Conservation (phyloP, 1,140 invertebrate species). For the Cecropterus lyciades region DNA sequence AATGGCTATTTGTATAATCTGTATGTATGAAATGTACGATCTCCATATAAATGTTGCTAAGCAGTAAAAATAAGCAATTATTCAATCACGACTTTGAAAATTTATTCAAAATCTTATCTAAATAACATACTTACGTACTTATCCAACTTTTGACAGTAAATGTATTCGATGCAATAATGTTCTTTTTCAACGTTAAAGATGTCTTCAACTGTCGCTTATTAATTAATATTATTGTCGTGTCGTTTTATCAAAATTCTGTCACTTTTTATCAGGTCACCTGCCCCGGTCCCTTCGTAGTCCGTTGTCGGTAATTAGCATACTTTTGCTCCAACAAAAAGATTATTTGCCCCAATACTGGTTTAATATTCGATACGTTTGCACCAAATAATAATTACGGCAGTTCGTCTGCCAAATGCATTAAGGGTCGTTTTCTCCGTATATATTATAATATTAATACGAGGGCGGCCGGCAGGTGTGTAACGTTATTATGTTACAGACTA, state of each 20-base stretch:
- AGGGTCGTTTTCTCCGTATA: slow-evolving; percentile 65
- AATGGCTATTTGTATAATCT: too few relatives aligned
- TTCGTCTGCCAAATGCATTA: slow-evolving; percentile 62
- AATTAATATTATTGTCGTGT: slow-evolving; percentile 44
- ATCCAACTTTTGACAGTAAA: slow-evolving; percentile 24
- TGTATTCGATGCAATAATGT: slow-evolving; percentile 17
- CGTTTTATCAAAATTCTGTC: slow-evolving; percentile 63
- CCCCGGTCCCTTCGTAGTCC: slow-evolving; percentile 47
- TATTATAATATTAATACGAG: slow-evolving; percentile 70
- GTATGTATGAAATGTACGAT: too few relatives aligned
- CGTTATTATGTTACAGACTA: slow-evolving; percentile 63
- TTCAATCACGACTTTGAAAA: slow-evolving; percentile 11
- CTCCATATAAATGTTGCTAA: too few relatives aligned
- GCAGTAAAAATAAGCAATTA: too few relatives aligned
- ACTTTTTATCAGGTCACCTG: slow-evolving; percentile 68
- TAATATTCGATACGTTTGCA: slow-evolving; percentile 76
- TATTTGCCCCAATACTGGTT: slow-evolving; percentile 60
- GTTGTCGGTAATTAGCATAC: slow-evolving; percentile 73
- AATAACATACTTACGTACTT: neutral
- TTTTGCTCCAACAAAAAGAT: slow-evolving; percentile 64
- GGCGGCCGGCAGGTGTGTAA: slow-evolving; percentile 64
- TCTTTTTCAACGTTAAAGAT: slow-evolving; percentile 30
- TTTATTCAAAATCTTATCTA: slow-evolving; percentile 1
- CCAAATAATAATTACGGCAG: slow-evolving; percentile 73
- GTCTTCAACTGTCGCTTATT: slow-evolving; percentile 32